These are phyloP conservation scores for Peribatodes rhomboidaria DNA, from an alignment of 2,888 invertebrate genomes.

Conservation along the genomic window DNA sequence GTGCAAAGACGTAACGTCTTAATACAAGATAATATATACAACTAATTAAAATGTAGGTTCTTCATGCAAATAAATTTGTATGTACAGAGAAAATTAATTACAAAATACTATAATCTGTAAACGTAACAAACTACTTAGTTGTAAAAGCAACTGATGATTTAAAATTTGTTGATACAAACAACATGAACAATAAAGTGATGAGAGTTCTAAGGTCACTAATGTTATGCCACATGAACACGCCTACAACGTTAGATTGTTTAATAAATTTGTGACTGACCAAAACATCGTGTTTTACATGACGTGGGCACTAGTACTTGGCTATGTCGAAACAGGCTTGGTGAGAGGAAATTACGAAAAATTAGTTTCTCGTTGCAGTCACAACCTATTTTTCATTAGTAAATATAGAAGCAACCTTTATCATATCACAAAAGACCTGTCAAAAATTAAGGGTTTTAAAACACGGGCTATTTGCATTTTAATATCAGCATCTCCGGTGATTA, in stretches of 20 bases:
- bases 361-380: conserved; percentile 39
- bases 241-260: conserved; percentile 51
- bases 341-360: conserved; percentile 52
- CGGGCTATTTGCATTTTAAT: conserved; percentile 31
- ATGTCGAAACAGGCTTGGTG: conserved; percentile 57
- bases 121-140: conserved; percentile 33
- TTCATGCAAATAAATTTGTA: neutral
- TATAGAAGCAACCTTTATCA: conserved; percentile 13
- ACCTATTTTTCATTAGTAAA: conserved; percentile 23
- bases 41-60: neutral
- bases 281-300: conserved; percentile 57
- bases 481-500: conserved; percentile 33
- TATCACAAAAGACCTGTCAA: conserved; percentile 30
- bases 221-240: conserved; percentile 55
- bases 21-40: neutral
- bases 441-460: conserved; percentile 29
- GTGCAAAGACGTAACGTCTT: neutral
- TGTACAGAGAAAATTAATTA: conserved; percentile 3
- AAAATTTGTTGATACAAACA: conserved; percentile 49
- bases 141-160: conserved; percentile 47
- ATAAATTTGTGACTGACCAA: conserved; percentile 52
- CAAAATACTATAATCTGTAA: conserved; percentile 15
- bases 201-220: conserved; percentile 59
- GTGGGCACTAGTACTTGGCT: conserved; percentile 54
- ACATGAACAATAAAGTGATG: conserved; percentile 51